phyloP scores from a whole-genome alignment of 2,888 invertebrate genomes.

The Caenorhabditis sp. region DNA sequence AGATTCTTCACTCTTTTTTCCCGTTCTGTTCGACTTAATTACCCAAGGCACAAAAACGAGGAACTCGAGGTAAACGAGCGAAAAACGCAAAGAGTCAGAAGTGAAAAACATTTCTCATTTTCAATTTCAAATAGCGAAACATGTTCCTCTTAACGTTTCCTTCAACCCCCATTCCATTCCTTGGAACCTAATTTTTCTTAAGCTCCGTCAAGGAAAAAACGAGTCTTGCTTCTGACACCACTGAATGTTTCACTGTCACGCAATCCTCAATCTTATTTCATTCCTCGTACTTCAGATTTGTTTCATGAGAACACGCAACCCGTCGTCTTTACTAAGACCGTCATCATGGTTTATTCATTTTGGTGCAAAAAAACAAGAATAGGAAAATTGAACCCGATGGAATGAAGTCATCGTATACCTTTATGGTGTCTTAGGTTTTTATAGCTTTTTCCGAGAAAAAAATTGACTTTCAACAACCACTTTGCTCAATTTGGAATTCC shows the following conservation, averaged over 20 bases:
- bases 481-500: constrained; percentile 29
- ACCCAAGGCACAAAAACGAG: constrained; percentile 14
- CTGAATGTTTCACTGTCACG: constrained; percentile 59
- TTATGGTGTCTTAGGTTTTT: not conserved
- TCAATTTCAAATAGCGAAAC: constrained; percentile 54
- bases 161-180: constrained; percentile 39
- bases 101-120: constrained; percentile 50
- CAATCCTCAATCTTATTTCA: constrained; percentile 41
- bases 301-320: constrained; percentile 54
- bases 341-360: constrained; percentile 50
- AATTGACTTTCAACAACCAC: constrained; percentile 15
- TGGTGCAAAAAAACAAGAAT: constrained; percentile 20
- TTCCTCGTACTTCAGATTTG: constrained; percentile 43
- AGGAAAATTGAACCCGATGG: not conserved
- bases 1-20: constrained; percentile 5
- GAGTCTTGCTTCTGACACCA: constrained; percentile 8
- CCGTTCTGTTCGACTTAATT: constrained; percentile 10
- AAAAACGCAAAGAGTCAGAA: constrained; percentile 41
- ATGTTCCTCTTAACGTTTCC: constrained; percentile 51
- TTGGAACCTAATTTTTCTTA: constrained; percentile 32
- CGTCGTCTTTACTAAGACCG: not conserved
- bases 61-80: constrained; percentile 16
- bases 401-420: too few species aligned
- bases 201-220: constrained; percentile 1
- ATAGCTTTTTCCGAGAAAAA: not conserved